Evolutionary conservation across 2,113 vertebrate species (phyloP), one percentile per base, ranked within the genome.

Genomic region (Albula goreensis): DNA sequence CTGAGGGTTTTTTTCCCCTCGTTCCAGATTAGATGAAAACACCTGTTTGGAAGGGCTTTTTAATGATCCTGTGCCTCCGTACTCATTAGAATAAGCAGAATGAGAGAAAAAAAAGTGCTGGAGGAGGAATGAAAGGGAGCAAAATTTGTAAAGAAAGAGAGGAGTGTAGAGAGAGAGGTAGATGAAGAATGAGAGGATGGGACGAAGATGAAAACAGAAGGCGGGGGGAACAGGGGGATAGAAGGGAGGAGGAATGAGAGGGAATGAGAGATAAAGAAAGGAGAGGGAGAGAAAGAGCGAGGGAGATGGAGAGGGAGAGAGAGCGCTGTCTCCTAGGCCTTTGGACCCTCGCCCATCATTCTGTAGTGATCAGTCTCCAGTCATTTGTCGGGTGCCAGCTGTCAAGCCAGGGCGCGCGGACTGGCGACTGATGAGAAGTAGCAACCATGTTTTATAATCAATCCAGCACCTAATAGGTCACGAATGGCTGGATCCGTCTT

Each of bases 401-500:
- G 94, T 95, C 94, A 95, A 84, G 90, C 90, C 92, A 41, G 89
- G 90, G 91, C 89, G 90, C 92, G 92, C 91, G 86, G 89, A 87
- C 90, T 91, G 91, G 90, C 92, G 89, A 90, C 92, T 91, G 93
- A 95, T 93, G 93, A 93, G 91, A 93, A 90, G 91, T 91, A 92
- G 89, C 92, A 93, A 90, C 92, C 90, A 89, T 89, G 93, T 93
- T 95, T 90, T 90, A 91, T 90, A 95, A 95, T 95, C 94, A 94
- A 95, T 95, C 93, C 93, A 85, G 57, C 84, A 92, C 92, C 93
- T 95, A 95, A 95, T 95, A 95, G 95, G 94, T 94, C 95, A 95
- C 93, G 93, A 93, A 92, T 94, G 94, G 88, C 89, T 90, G 93
- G 93, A 88, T 92, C 89, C 70, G 74, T 86, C 88, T 92, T 92